phyloP scores from a whole-genome alignment of 2,888 invertebrate species.

The Nysson spinosus region DNA sequence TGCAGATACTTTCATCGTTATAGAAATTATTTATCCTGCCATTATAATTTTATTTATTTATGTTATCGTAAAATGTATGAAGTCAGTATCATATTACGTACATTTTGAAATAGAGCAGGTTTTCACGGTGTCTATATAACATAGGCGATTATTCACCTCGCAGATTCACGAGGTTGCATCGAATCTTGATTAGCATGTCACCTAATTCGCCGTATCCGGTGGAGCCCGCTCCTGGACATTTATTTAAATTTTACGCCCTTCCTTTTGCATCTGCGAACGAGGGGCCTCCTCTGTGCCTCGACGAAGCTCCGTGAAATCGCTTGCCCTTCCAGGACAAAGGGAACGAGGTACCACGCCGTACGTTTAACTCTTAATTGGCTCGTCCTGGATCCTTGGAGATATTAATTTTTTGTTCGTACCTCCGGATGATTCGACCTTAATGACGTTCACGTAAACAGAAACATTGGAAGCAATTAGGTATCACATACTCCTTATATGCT shows the following conservation, averaged over 20 bases:
- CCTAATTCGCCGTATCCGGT: constrained; percentile 69
- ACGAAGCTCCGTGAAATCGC: constrained; percentile 70
- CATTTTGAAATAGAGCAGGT: too few species aligned
- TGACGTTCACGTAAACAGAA: too few species aligned
- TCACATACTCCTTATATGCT: too few species aligned
- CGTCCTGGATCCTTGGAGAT: constrained; percentile 1
- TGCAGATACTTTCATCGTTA: too few species aligned
- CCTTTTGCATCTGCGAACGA: constrained; percentile 62
- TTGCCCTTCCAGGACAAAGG: constrained; percentile 51
- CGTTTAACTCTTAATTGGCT: constrained; percentile 55
- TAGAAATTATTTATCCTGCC: too few species aligned
- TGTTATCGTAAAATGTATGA: too few species aligned
- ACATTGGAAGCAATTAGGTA: too few species aligned
- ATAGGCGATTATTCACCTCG: constrained; percentile 60
- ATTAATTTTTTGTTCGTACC: constrained; percentile 1
- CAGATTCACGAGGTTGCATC: constrained; percentile 35
- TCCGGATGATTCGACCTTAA: background rate
- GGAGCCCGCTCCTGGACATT: constrained; percentile 65
- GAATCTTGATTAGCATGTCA: constrained; percentile 74
- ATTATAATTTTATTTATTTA: too few species aligned
- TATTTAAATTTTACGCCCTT: constrained; percentile 76
- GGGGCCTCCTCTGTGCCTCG: constrained; percentile 26
- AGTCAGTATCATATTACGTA: too few species aligned
- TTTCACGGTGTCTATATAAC: constrained; percentile 5
- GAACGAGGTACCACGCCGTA: constrained; percentile 39